These are phyloP conservation scores for Lycorma delicatula DNA, from an alignment of 1,140 invertebrate genomes.

Conservation along the genomic window DNA sequence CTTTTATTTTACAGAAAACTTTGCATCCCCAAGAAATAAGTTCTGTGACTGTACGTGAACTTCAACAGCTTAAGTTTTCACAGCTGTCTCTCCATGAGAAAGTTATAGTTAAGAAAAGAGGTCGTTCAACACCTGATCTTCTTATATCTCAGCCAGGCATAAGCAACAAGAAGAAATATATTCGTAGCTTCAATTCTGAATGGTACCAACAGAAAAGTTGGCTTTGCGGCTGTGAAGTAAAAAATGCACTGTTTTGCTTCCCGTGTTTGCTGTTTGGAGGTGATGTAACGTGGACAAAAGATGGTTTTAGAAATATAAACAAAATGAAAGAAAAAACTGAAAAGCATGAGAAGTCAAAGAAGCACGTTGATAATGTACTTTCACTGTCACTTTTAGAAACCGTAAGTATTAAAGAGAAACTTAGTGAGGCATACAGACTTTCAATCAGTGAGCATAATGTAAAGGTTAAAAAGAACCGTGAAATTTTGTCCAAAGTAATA, in stretches of 20 bases:
- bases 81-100: constrained; percentile 11
- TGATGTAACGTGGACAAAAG: constrained; percentile 22
- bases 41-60: background rate
- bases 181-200: constrained; percentile 18
- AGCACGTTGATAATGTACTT: constrained; percentile 8
- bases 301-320: constrained; percentile 14
- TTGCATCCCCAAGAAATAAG: constrained; percentile 1
- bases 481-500: constrained; percentile 32
- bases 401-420: constrained; percentile 5
- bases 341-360: constrained; percentile 17
- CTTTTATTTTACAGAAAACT: constrained; percentile 1
- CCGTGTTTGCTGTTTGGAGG: constrained; percentile 26
- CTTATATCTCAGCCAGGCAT: constrained; percentile 12
- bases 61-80: background rate
- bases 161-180: constrained; percentile 21
- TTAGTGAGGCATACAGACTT: constrained; percentile 4
- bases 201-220: constrained; percentile 17
- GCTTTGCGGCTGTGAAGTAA: constrained; percentile 24
- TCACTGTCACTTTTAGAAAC: constrained; percentile 7
- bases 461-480: constrained; percentile 30
- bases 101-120: constrained; percentile 18
- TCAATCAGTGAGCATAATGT: constrained; percentile 26
- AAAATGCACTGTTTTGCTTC: constrained; percentile 26
- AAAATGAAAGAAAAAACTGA: constrained; percentile 16
- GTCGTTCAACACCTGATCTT: constrained; percentile 19